Evolutionary conservation across 2,797 vertebrate genomes (phyloP).

Genomic region (Ibycter americanus): DNA sequence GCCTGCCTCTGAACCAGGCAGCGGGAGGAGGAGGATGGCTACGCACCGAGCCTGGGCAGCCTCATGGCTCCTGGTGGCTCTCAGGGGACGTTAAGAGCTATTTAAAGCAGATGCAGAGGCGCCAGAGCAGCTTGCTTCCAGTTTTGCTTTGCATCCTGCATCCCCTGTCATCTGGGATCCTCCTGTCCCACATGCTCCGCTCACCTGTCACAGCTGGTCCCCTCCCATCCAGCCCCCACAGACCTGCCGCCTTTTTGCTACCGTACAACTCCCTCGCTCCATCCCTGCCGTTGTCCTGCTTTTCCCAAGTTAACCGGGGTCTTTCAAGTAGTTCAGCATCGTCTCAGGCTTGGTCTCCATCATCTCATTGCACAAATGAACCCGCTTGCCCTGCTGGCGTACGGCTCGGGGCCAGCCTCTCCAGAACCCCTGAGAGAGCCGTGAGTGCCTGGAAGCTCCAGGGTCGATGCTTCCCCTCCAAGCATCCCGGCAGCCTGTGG

Average conservation of each 20-base stretch:
- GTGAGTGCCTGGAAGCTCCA: fast-evolving
- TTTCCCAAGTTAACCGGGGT: background rate
- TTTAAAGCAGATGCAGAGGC: background rate
- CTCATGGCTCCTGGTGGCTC: background rate
- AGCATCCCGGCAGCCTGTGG: background rate
- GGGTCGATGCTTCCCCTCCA: fast-evolving
- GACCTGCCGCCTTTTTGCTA: background rate
- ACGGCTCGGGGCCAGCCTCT: background rate
- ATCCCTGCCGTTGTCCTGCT: background rate
- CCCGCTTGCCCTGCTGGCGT: fast-evolving
- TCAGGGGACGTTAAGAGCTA: background rate
- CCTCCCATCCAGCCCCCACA: background rate
- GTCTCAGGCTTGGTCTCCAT: background rate
- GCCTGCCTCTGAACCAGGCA: background rate
- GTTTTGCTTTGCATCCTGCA: background rate
- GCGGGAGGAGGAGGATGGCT: background rate
- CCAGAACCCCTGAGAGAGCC: background rate
- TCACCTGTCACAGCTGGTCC: background rate
- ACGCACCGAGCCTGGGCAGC: background rate
- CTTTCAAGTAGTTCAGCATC: background rate
- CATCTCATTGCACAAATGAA: background rate
- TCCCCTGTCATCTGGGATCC: background rate
- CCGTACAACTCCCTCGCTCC: background rate
- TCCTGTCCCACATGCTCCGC: background rate
- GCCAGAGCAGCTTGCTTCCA: background rate